Evolutionary conservation across 2,113 vertebrate species (phyloP), one percentile per base, ranked within the genome.

Genomic region (Paramisgurnus dabryanus): DNA sequence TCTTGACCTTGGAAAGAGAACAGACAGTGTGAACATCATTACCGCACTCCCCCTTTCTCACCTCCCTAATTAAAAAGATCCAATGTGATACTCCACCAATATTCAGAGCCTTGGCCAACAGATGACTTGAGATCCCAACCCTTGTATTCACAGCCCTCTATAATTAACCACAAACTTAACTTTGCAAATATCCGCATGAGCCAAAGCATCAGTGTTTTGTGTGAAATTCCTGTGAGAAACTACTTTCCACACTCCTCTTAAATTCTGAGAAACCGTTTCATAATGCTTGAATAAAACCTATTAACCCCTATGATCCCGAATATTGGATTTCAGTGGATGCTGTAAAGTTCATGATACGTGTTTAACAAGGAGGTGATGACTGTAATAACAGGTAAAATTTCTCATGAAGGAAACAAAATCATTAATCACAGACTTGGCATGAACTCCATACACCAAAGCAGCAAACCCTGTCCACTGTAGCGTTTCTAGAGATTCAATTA

Each of bases 151-250:
- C 5, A 3, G 13, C 17, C 6, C n/a, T 18, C 55, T 43, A 58
- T 68, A 78, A 68, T 58, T 60, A 67, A 68, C 49, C 53, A 45
- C 76, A 78, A 17, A 17, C 47, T 70, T 12, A 45, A 68, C 49
- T 67, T 15, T 57, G 27, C 57, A 58, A 73, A 60, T 57, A 58
- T 73, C 70, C 39, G 18, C 69, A n/a, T 12, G 9, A n/a, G 10
- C 53, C 40, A 60, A 60, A 60, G 40, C 11, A 9, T 71, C 34
- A 58, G 17, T 72, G 12, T 18, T 41, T 17, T 58, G 53, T 72
- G 50, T 2, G 4, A n/a, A 55, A 72, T 72, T 53, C 69, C 55
- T 72, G 15, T 57, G 40, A 57, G 50, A 72, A 72, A 18, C 17
- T 18, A 58, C 53, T 72, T 58, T 71, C 49, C 34, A 57, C 17